These are phyloP conservation scores for Microtus pennsylvanicus DNA, from an alignment of 2,113 vertebrate species.

Conservation along the genomic window DNA sequence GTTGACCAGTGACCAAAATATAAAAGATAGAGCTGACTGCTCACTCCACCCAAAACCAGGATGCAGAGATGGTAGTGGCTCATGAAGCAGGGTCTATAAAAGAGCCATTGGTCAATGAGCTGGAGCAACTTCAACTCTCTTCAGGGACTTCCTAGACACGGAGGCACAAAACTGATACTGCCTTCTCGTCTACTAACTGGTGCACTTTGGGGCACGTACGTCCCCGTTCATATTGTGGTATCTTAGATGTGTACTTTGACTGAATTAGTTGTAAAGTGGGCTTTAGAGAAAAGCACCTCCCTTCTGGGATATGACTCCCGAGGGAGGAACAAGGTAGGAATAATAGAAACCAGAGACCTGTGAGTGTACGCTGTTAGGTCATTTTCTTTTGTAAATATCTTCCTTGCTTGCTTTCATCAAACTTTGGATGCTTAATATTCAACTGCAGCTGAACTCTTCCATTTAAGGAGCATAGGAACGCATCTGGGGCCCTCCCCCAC, in stretches of 20 bases:
- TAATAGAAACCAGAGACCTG: background rate
- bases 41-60: background rate
- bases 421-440: background rate
- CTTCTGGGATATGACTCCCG: no score
- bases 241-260: background rate
- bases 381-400: background rate
- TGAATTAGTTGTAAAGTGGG: background rate
- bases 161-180: background rate
- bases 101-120: background rate
- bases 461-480: background rate
- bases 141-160: background rate
- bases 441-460: background rate
- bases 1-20: background rate
- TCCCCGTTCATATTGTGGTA: background rate
- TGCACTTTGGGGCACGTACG: background rate
- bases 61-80: background rate
- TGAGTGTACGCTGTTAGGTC: background rate
- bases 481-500: background rate
- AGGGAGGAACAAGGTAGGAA: background rate
- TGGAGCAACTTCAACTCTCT: background rate
- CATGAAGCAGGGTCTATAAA: background rate
- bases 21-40: background rate
- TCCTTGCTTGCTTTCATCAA: background rate
- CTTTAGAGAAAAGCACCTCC: background rate
- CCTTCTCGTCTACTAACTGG: background rate